phyloP scores from a whole-genome alignment of 2,888 invertebrate species.

The Strigamia maritima region DNA sequence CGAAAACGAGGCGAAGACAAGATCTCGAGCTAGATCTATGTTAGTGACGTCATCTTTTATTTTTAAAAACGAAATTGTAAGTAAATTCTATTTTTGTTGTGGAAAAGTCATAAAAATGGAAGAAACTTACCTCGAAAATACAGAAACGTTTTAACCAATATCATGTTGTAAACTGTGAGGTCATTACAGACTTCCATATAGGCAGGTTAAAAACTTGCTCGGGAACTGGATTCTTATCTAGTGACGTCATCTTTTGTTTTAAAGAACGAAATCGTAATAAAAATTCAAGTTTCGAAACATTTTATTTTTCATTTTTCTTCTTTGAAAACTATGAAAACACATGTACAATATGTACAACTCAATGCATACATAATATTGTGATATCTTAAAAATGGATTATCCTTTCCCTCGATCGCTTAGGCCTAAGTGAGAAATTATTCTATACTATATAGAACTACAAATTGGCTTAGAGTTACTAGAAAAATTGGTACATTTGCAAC shows the following conservation, averaged over 20 bases:
- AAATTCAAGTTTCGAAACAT: slow-evolving; percentile 12
- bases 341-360: slow-evolving; percentile 39
- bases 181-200: no score
- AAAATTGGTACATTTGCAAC: not conserved
- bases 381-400: slow-evolving; percentile 10
- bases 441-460: slow-evolving; percentile 25
- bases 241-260: no score
- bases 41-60: no score
- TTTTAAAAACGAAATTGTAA: not conserved
- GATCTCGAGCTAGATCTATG: no score
- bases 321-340: slow-evolving; percentile 31
- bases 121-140: no score
- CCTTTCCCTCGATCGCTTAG: slow-evolving; percentile 28
- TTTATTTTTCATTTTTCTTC: slow-evolving; percentile 23
- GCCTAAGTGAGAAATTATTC: slow-evolving; percentile 31
- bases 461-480: slow-evolving; percentile 31
- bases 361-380: slow-evolving; percentile 37
- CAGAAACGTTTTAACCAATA: no score
- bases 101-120: no score
- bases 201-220: no score
- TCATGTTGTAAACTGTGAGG: no score
- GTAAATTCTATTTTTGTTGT: no score
- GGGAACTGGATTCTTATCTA: no score
- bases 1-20: no score
- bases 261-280: not conserved